Evolutionary conservation across 1,140 invertebrate genomes (phyloP), one percentile per base, ranked within the genome.

Genomic region (Ctenoplectra terminalis): DNA sequence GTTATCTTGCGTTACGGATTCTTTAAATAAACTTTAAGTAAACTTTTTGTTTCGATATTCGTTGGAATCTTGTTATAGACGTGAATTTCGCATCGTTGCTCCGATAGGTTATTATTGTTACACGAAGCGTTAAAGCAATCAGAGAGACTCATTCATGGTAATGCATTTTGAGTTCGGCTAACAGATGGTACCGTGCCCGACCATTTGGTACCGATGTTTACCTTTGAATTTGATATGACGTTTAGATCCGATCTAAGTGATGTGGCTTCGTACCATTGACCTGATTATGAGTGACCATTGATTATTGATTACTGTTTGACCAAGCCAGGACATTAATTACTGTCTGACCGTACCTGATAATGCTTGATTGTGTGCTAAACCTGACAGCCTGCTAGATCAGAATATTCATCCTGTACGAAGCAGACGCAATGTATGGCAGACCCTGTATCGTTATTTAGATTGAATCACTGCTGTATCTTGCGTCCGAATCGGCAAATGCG

Each of bases 251-350:
- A 80, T 80, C 77, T 85, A 75, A 81, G 58, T 48, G 84, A 83
- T 75, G 85, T 64, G 75, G 61, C 64, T 48, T 75, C 81, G 58
- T 56, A 77, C 84, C 85, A 87, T 79, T 82, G 86, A 83, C 82
- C 82, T 81, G 86, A 84, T 83, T 87, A 87, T 87, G 86, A 87
- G 82, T 86, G 86, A 84, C 85, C 82, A 87, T 87, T 82, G 85
- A 87, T 87, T 87, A 87, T 86, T 86, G 86, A 84, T 87, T 87
- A 87, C 85, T 83, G 85, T 86, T 87, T 87, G 85, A 79, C 78
- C 83, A 84, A 56, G 58, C 66, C 75, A 58, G 54, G 75, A 82
- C 85, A 87, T 87, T 87, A 87, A 87, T 87, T 87, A 87, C 85
- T 69, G 86, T 83, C 86, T 81, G 85, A 87, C 82, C 86, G 46